These are phyloP conservation scores for Condylura cristata DNA, from an alignment of 2,113 vertebrate genomes.

Conservation along the genomic window DNA sequence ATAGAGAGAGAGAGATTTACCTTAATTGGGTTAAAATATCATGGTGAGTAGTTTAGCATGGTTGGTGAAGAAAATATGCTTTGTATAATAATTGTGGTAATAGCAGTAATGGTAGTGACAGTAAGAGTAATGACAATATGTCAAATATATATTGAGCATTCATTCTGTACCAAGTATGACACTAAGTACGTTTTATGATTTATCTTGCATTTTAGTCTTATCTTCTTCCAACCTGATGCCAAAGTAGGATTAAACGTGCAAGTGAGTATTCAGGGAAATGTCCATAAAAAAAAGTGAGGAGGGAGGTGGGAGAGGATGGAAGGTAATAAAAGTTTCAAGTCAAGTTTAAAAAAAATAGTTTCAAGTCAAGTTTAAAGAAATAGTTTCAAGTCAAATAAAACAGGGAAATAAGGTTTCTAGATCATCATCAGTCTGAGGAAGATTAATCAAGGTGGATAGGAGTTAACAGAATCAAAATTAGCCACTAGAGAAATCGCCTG, in stretches of 20 bases:
- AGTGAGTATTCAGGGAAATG: neutral
- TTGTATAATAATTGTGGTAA: neutral
- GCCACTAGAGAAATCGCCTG: neutral
- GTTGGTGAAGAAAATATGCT: neutral
- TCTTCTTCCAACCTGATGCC: neutral
- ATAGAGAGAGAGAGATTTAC: neutral
- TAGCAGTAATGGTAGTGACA: neutral
- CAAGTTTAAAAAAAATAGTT: neutral
- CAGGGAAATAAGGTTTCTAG: neutral
- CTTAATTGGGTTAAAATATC: neutral
- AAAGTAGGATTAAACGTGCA: neutral
- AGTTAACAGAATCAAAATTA: neutral
- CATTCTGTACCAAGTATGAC: neutral
- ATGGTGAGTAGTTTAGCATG: neutral
- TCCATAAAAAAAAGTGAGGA: neutral
- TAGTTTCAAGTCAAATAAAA: neutral
- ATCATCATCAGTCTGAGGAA: neutral
- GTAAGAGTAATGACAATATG: neutral
- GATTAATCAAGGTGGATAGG: neutral
- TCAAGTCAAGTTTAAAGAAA: too few species aligned
- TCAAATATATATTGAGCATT: neutral
- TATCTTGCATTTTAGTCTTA: neutral
- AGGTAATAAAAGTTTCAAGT: neutral
- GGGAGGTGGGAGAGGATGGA: neutral
- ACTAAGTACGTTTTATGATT: constrained; percentile 27